Evolutionary conservation across 1,140 invertebrate species (phyloP).

Genomic region (Aricia agestis): DNA sequence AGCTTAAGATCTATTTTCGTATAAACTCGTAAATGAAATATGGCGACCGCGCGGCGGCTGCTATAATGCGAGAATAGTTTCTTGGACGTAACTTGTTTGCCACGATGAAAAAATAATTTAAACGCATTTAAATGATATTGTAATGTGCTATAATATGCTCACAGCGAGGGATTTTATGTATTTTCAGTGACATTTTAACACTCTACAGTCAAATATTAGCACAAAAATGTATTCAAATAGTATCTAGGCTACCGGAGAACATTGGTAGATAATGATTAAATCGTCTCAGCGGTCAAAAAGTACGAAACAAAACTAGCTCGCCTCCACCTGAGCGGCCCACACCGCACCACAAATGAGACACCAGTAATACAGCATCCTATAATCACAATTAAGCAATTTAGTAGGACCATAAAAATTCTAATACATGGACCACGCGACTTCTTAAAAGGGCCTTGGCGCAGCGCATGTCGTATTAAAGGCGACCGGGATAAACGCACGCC

Average conservation of each 20-base stretch:
- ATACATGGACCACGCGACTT: slow-evolving; percentile 14
- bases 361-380: background rate
- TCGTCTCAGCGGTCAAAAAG: too few relatives aligned
- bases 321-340: background rate
- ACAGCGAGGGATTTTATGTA: background rate
- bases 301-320: too few relatives aligned
- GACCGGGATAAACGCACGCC: slow-evolving; percentile 30
- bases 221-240: too few relatives aligned
- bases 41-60: slow-evolving; percentile 11
- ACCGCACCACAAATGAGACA: background rate
- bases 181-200: background rate
- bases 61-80: slow-evolving; percentile 40
- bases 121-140: slow-evolving; percentile 1
- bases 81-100: slow-evolving; percentile 50
- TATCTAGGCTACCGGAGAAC: too few relatives aligned
- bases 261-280: too few relatives aligned
- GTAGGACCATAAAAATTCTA: slow-evolving; percentile 13
- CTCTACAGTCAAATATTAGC: too few relatives aligned
- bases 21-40: background rate
- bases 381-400: slow-evolving; percentile 9
- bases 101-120: slow-evolving; percentile 5
- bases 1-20: slow-evolving; percentile 25
- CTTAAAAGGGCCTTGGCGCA: slow-evolving; percentile 34
- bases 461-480: slow-evolving; percentile 43
- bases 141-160: slow-evolving; percentile 15